phyloP scores from a whole-genome alignment of 2,888 invertebrate species.

The Penaeus monodon region DNA sequence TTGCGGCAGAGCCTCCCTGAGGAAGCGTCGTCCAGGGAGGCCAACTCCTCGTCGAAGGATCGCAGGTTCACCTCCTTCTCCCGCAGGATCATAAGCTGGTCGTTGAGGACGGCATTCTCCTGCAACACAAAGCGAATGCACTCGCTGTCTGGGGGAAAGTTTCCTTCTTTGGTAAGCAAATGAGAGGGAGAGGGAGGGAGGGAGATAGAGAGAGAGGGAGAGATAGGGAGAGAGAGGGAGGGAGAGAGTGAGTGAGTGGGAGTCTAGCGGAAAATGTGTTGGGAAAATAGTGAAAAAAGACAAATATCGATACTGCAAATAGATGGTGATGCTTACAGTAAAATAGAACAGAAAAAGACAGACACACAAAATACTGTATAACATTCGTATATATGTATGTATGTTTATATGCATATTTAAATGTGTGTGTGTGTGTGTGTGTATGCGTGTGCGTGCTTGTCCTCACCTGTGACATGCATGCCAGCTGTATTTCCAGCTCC shows the following conservation, averaged over 20 bases:
- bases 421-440: too few relatives aligned
- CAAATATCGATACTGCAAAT: too few relatives aligned
- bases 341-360: too few relatives aligned
- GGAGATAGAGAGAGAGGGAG: too few relatives aligned
- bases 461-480: constrained; percentile 54
- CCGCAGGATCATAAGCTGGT: constrained; percentile 62
- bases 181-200: neutral
- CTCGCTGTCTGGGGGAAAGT: too few relatives aligned
- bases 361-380: too few relatives aligned
- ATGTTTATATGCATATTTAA: too few relatives aligned
- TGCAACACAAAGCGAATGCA: constrained; percentile 31
- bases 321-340: too few relatives aligned
- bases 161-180: neutral
- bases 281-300: too few relatives aligned
- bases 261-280: too few relatives aligned
- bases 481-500: constrained; percentile 55
- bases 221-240: accelerated
- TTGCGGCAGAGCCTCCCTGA: constrained; percentile 61
- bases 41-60: constrained; percentile 64
- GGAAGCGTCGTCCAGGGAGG: constrained; percentile 63
- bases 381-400: too few relatives aligned
- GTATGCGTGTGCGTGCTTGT: too few relatives aligned
- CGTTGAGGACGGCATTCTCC: constrained; percentile 65
- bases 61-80: constrained; percentile 62
- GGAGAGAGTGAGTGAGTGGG: accelerated